A percentile compares a stretch with the other conserved stretches of the same genome.
phyloP scores from a whole-genome alignment of 2,113 vertebrate species.

The Prionailurus viverrinus region DNA sequence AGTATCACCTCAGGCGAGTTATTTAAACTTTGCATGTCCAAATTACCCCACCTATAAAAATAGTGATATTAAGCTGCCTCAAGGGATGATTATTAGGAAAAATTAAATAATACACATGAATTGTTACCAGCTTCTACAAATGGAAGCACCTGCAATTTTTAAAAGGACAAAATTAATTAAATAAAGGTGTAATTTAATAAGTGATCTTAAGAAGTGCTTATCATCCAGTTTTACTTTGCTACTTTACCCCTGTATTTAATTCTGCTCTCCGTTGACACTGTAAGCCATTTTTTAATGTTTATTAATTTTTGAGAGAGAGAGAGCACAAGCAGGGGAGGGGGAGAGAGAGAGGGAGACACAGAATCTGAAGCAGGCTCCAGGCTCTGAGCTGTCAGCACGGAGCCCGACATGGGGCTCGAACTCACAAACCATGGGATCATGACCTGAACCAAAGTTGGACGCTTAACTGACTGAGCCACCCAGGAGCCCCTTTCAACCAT shows the following conservation, averaged over 20 bases:
- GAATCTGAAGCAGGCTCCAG: not conserved
- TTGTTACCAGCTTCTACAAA: conserved; percentile 19
- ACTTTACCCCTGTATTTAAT: not conserved
- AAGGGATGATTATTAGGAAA: not conserved
- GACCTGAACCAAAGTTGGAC: not conserved
- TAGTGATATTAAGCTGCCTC: not conserved
- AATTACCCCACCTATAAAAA: not conserved
- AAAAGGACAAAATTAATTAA: conserved; percentile 51
- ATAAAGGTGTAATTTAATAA: not conserved
- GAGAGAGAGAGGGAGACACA: not conserved
- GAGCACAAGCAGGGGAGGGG: not conserved
- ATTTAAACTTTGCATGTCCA: not conserved
- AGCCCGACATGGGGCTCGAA: fast-evolving
- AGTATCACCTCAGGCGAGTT: not conserved
- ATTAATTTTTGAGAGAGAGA: not conserved
- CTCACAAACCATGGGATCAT: not conserved
- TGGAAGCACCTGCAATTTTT: not conserved
- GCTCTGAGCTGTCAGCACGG: not conserved
- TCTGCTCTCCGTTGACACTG: not conserved
- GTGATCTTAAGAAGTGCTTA: not conserved
- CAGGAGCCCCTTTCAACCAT: not conserved
- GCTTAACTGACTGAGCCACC: not conserved
- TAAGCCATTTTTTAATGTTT: not conserved
- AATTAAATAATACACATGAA: not conserved
- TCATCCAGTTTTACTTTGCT: not conserved